Percentiles rank a stretch among this genome's conserved stretches.
phyloP scores from a whole-genome alignment of 2,888 invertebrate species.

The Ptilodon capucinus region DNA sequence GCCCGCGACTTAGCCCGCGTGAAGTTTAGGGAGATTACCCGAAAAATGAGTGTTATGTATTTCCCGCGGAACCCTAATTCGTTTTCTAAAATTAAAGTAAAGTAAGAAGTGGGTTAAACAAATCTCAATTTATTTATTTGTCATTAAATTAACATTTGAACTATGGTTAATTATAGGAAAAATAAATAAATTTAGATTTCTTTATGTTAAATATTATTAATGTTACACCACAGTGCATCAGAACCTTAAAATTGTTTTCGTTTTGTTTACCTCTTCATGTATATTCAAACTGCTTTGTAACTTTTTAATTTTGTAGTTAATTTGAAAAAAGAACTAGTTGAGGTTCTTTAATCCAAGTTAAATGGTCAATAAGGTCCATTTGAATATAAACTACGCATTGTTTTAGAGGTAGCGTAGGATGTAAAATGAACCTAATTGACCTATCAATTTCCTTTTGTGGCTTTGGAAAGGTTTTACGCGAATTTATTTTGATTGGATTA shows the following conservation, averaged over 20 bases:
- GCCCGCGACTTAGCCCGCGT: no score
- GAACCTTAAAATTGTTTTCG: background rate
- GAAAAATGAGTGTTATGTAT: no score
- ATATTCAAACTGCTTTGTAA: background rate
- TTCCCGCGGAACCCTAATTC: no score
- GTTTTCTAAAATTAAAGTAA: no score
- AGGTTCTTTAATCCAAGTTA: background rate
- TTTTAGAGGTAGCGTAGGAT: background rate
- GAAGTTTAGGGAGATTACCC: no score
- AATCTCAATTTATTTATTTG: no score
- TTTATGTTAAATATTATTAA: no score
- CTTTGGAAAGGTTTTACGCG: background rate
- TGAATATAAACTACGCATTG: background rate
- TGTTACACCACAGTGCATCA: background rate
- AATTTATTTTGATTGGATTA: no score
- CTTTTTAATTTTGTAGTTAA: background rate
- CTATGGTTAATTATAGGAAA: no score
- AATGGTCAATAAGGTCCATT: background rate
- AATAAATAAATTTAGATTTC: no score
- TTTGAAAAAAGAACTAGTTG: background rate
- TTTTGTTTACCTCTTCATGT: background rate
- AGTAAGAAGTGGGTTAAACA: no score
- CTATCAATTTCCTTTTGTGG: background rate
- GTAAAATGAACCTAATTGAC: background rate
- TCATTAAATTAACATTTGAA: no score